A percentile compares a stretch with the other conserved stretches of the same genome.
These are phyloP conservation scores for Tretioscincus oriximinensis DNA, from an alignment of 2,113 vertebrate genomes.

Conservation along the genomic window DNA sequence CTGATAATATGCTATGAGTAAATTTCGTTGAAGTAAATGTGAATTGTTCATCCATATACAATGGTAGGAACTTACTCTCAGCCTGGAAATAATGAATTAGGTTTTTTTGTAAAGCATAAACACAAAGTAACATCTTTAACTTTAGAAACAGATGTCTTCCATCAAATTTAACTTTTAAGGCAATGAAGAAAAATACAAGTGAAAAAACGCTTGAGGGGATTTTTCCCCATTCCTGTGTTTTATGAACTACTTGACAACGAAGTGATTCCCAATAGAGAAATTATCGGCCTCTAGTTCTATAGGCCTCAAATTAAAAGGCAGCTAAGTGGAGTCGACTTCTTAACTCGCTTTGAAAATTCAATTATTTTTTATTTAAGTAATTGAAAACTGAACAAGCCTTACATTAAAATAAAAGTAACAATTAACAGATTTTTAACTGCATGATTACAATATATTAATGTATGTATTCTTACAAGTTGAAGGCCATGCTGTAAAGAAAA, in stretches of 20 bases:
- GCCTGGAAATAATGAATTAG: conserved; percentile 24
- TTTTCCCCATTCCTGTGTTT: conserved; percentile 60
- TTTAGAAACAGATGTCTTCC: conserved; percentile 47
- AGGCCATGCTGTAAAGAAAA: background rate
- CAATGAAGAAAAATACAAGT: conserved; percentile 63
- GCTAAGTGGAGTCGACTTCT: conserved; percentile 58
- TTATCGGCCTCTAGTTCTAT: conserved; percentile 62
- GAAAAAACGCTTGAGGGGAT: conserved; percentile 59
- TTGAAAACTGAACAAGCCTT: conserved; percentile 50
- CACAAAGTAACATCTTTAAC: conserved; percentile 40
- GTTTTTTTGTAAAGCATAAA: conserved; percentile 46
- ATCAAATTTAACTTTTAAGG: conserved; percentile 62
- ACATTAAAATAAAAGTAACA: background rate
- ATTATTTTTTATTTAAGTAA: conserved; percentile 63
- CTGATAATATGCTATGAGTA: background rate
- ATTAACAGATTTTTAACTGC: background rate
- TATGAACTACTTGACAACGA: conserved; percentile 66
- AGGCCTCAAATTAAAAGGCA: conserved; percentile 66
- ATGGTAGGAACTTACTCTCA: conserved; percentile 33
- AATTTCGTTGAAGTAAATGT: conserved; percentile 1
- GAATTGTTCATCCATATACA: conserved; percentile 14
- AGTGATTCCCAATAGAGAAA: conserved; percentile 63
- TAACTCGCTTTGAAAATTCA: conserved; percentile 65
- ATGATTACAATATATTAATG: background rate
- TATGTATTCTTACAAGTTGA: background rate